phyloP scores from a whole-genome alignment of 92 coral and sea anemone genomes.

The Galaxea fascicularis region DNA sequence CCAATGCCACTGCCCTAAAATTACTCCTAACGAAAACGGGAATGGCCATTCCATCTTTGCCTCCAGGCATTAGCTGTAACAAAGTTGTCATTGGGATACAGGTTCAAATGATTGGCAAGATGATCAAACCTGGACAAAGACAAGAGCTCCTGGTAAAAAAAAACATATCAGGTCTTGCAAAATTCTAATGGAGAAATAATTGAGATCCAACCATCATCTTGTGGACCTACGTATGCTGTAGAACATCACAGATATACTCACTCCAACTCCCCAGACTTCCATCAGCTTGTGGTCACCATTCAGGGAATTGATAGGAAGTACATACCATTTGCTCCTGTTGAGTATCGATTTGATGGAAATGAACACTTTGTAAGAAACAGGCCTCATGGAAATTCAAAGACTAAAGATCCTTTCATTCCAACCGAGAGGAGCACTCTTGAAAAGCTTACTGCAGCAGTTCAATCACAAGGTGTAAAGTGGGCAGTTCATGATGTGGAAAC shows the following conservation, averaged over 20 bases:
- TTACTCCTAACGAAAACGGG: neutral
- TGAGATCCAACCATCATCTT: slow-evolving; percentile 38
- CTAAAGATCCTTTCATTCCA: slow-evolving; percentile 62
- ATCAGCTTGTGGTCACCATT: slow-evolving; percentile 49
- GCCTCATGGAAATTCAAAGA: slow-evolving; percentile 73
- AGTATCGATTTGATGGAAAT: slow-evolving; percentile 55
- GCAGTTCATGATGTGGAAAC: slow-evolving; percentile 57
- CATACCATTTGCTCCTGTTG: slow-evolving; percentile 57
- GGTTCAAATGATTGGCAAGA: slow-evolving; percentile 58
- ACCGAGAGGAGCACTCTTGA: slow-evolving; percentile 68
- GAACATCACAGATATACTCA: slow-evolving; percentile 60
- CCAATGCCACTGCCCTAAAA: slow-evolving; percentile 9
- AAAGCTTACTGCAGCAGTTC: slow-evolving; percentile 55
- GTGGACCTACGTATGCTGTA: slow-evolving; percentile 31
- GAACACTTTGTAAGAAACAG: slow-evolving; percentile 57
- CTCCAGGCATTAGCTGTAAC: slow-evolving; percentile 17
- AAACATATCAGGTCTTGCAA: slow-evolving; percentile 25
- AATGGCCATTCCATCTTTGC: slow-evolving; percentile 10
- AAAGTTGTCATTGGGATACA: slow-evolving; percentile 29
- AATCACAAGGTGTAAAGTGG: slow-evolving; percentile 48
- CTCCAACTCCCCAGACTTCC: slow-evolving; percentile 62
- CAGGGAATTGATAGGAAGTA: slow-evolving; percentile 39
- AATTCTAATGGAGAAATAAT: slow-evolving; percentile 25
- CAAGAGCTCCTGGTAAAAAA: slow-evolving; percentile 52
- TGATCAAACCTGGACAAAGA: slow-evolving; percentile 58